These are phyloP conservation scores for Sitobion miscanthi DNA, from an alignment of 1,140 invertebrate genomes.

Conservation along the genomic window DNA sequence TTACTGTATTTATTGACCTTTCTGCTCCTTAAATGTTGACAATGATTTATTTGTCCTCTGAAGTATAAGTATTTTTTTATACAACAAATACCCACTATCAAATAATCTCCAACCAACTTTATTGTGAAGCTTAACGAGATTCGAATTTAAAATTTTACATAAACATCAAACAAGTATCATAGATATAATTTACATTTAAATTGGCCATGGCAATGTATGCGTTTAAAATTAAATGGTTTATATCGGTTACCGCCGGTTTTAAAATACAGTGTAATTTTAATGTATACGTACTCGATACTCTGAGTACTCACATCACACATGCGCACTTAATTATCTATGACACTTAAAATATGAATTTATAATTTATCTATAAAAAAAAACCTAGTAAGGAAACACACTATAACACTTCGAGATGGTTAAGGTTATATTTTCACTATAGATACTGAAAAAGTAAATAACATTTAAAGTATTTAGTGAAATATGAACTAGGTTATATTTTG, in stretches of 20 bases:
- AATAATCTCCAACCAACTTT: neutral
- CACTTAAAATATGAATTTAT: neutral
- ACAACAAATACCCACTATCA: neutral
- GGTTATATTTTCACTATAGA: neutral
- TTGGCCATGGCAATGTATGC: too few relatives aligned
- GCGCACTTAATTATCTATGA: neutral
- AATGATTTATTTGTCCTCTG: neutral
- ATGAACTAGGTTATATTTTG: neutral
- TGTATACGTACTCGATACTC: too few relatives aligned
- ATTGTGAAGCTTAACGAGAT: neutral
- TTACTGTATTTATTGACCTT: slow-evolving; percentile 37
- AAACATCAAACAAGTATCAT: neutral
- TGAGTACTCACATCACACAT: neutral
- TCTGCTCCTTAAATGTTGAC: neutral
- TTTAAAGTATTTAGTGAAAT: neutral
- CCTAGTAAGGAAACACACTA: neutral
- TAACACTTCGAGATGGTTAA: neutral
- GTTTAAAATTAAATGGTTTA: too few relatives aligned
- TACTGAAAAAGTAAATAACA: neutral
- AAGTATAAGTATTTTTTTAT: neutral
- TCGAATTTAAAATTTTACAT: neutral
- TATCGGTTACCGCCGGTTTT: too few relatives aligned
- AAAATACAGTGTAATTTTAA: too few relatives aligned
- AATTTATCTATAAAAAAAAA: neutral
- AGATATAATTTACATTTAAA: too few relatives aligned